These are phyloP conservation scores for Hylomyscus alleni DNA, from an alignment of 2,797 vertebrate genomes.

Conservation along the genomic window DNA sequence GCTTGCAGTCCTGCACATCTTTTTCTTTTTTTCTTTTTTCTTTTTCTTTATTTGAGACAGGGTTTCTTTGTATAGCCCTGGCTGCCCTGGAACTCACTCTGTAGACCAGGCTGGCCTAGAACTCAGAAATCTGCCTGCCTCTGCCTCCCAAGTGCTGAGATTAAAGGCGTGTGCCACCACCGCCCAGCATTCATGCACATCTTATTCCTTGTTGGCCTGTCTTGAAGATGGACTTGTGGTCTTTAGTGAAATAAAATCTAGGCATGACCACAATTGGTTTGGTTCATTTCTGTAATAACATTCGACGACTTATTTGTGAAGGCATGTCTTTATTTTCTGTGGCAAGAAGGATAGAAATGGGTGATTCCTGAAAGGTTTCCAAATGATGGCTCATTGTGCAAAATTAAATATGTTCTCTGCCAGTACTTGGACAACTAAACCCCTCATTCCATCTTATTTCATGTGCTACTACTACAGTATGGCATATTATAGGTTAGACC, in stretches of 20 bases:
- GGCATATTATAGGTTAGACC: neutral
- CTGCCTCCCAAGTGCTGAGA: no score
- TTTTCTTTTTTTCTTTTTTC: no score
- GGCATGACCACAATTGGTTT: neutral
- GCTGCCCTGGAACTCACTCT: no score
- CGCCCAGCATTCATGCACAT: neutral
- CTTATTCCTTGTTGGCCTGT: neutral
- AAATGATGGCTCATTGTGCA: neutral
- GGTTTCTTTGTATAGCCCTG: no score
- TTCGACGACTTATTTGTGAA: neutral
- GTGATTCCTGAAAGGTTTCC: constrained; percentile 6
- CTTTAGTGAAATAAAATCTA: constrained; percentile 31
- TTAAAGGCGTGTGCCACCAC: no score
- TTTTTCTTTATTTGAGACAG: no score
- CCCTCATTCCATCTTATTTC: constrained; percentile 10
- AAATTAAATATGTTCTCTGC: neutral
- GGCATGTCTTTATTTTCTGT: constrained; percentile 19
- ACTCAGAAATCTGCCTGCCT: no score
- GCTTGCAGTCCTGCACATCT: no score
- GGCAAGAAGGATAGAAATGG: neutral
- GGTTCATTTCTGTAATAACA: neutral
- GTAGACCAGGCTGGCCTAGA: no score
- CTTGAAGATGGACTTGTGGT: constrained; percentile 25
- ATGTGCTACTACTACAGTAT: neutral
- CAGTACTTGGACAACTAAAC: neutral